Evolutionary conservation across 1,140 invertebrate species (phyloP).

Genomic region (Papilio glaucus): DNA sequence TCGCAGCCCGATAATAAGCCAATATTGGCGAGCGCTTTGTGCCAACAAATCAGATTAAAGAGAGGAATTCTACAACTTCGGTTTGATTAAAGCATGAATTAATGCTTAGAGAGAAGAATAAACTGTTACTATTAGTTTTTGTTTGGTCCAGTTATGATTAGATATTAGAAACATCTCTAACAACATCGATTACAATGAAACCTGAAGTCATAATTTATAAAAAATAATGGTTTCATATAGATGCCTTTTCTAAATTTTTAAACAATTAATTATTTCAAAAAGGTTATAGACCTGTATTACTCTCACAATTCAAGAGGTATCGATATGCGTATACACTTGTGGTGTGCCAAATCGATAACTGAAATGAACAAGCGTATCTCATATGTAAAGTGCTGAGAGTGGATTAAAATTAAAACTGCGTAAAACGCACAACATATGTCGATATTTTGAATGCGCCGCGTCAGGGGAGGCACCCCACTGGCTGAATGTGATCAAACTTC

Average conservation of each 20-base stretch:
- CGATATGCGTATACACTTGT: slow-evolving; percentile 12
- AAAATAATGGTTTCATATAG: too few species aligned
- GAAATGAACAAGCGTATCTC: slow-evolving; percentile 28
- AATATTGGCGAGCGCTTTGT: slow-evolving; percentile 40
- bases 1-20: slow-evolving; percentile 39
- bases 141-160: too few species aligned
- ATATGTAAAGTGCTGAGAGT: slow-evolving; percentile 42
- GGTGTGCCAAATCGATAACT: slow-evolving; percentile 23
- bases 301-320: neutral
- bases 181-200: too few species aligned
- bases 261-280: neutral
- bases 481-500: slow-evolving; percentile 42
- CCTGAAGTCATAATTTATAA: too few species aligned
- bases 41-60: slow-evolving; percentile 22
- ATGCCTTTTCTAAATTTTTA: too few species aligned
- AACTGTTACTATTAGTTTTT: too few species aligned
- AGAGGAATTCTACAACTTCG: neutral
- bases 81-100: neutral
- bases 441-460: slow-evolving; percentile 42
- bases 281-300: neutral
- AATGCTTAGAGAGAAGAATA: too few species aligned
- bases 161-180: too few species aligned
- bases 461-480: slow-evolving; percentile 54
- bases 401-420: slow-evolving; percentile 68
- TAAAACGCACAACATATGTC: slow-evolving; percentile 68